These are phyloP conservation scores for Erythrolamprus reginae DNA, from an alignment of 2,113 vertebrate species.

Conservation along the genomic window DNA sequence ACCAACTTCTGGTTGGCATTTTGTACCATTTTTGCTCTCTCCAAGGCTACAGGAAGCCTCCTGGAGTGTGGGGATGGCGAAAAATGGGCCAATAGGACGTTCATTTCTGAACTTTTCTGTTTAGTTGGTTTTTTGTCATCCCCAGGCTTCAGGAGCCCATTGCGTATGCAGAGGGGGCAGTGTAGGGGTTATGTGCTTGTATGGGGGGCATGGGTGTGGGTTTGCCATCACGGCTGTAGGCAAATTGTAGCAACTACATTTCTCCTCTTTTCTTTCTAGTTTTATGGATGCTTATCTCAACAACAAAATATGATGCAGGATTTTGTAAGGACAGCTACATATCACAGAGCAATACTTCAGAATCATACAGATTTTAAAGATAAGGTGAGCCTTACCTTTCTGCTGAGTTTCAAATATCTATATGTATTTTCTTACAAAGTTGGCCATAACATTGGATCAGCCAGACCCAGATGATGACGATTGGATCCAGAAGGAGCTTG, in stretches of 20 bases:
- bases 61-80: too few species aligned
- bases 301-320: constrained; percentile 79
- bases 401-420: neutral
- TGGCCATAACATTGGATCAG: neutral
- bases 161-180: too few species aligned
- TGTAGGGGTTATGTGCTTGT: too few species aligned
- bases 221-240: neutral
- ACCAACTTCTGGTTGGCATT: too few species aligned
- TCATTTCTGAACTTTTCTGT: too few species aligned
- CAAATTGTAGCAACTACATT: constrained; percentile 1
- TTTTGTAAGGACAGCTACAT: constrained; percentile 73
- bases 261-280: constrained; percentile 51
- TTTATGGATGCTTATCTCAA: constrained; percentile 73
- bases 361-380: constrained; percentile 77
- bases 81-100: too few species aligned
- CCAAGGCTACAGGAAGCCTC: too few species aligned
- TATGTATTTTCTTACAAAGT: neutral
- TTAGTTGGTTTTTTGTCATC: too few species aligned
- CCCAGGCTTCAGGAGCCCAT: too few species aligned
- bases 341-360: constrained; percentile 72
- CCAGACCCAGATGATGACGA: neutral
- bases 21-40: too few species aligned
- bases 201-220: too few species aligned
- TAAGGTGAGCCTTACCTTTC: constrained; percentile 64
- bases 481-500: neutral